Percentiles rank a stretch among this genome's conserved stretches.
phyloP scores from a whole-genome alignment of 2,888 invertebrate species.

The Ramazzottius varieornatus region DNA sequence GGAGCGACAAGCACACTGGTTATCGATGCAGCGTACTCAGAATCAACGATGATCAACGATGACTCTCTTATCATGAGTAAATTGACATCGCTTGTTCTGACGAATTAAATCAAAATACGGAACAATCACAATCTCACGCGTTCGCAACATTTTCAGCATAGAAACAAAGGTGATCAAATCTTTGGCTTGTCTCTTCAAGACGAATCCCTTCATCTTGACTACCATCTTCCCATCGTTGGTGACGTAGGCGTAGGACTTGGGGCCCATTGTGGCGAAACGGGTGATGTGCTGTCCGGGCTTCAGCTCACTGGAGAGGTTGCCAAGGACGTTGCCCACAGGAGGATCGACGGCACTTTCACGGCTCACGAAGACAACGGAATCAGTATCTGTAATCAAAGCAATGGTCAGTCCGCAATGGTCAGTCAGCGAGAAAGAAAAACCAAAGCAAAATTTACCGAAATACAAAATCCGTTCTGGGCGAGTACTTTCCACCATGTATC shows the following conservation, averaged over 20 bases:
- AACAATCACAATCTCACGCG: not conserved
- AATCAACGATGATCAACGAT: not conserved
- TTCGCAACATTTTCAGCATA: not conserved
- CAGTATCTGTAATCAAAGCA: not conserved
- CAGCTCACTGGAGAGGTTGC: not conserved
- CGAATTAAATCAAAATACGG: not conserved
- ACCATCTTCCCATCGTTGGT: not conserved
- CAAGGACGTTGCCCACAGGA: not conserved
- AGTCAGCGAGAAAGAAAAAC: too few species aligned
- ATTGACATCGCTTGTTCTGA: not conserved
- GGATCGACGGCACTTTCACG: not conserved
- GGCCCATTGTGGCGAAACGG: not conserved
- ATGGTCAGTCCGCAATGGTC: too few species aligned
- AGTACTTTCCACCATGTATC: not conserved
- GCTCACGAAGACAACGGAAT: not conserved
- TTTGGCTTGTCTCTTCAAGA: not conserved
- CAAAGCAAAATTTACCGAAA: not conserved
- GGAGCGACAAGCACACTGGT: not conserved
- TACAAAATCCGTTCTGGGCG: not conserved
- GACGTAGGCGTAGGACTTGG: not conserved
- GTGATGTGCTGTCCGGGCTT: not conserved
- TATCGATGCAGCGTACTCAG: not conserved
- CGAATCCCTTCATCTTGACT: not conserved
- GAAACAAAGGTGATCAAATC: not conserved
- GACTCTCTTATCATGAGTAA: not conserved